Evolutionary conservation across 2,113 vertebrate genomes (phyloP), one percentile per base, ranked within the genome.

Genomic region (Halichoerus grypus): DNA sequence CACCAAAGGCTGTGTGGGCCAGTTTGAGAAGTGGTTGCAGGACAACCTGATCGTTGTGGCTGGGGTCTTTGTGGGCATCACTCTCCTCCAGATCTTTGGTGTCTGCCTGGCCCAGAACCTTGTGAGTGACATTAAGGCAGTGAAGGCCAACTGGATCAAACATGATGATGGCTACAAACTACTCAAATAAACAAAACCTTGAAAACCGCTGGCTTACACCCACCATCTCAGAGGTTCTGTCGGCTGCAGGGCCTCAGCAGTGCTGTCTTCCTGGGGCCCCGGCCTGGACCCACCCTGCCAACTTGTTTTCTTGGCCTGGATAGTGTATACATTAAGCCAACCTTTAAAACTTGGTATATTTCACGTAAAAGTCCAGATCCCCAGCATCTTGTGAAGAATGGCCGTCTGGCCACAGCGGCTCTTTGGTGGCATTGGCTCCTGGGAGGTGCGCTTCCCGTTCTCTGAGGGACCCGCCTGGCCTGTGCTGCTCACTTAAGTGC

Each of bases 21-120:
- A 99, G 98, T 99, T 99, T 98, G 99, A 99, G 96, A 99, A 99
- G 97, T 99, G 99, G 99, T 99, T 99, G 72, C 99, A 99, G 97
- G 99, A 99, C 98, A 99, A 99, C 98, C 97, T 99, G 95, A 99
- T 99, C 6, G 92, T 99, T 16, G 99, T 99, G 72, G 99, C 99
- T 7, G 99, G 99, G 3, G 94, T 99, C 95, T 99, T 99, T 91
- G 99, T 99, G 83, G 99, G 99, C 67, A 98, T 99, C 71, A 99
- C 99, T 97, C 99, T 99, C 97, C 98, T 99, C 96, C 99, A 99
- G 99, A 99, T 99, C 95, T 99, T 99, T 94, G 99, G 99, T 31
- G 99, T 99, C 98, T 99, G 99, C 98, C 98, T 99, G 95, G 99
- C 99, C 98, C 99, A 99, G 98, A 99, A 99, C 98, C 99, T 99